phyloP scores from a whole-genome alignment of 2,797 vertebrate species.

The Scolopax bukidnonensis region DNA sequence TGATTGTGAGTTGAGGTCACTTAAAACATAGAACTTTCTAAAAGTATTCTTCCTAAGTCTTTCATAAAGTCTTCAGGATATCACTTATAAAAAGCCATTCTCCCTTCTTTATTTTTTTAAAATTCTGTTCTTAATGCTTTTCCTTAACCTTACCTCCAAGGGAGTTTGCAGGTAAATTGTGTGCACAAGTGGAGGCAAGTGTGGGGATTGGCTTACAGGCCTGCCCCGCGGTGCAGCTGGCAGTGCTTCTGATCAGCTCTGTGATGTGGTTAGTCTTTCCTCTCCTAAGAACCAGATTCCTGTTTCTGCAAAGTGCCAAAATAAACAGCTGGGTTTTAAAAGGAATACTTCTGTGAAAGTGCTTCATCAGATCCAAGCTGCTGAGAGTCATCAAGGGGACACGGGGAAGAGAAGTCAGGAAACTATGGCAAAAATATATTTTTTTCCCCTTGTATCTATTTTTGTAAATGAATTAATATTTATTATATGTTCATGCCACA shows the following conservation, averaged over 20 bases:
- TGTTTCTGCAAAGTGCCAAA: constrained; percentile 18
- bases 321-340: constrained; percentile 47
- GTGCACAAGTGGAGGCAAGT: not conserved
- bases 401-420: not conserved
- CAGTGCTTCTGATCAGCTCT: constrained; percentile 18
- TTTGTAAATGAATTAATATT: constrained; percentile 14
- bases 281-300: constrained; percentile 51
- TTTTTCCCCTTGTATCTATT: not conserved
- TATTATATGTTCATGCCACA: not conserved
- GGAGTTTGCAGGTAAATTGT: not conserved
- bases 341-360: constrained; percentile 34
- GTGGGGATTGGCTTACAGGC: not conserved
- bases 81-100: not conserved
- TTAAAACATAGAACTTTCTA: not conserved
- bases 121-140: not conserved
- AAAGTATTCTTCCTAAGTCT: not conserved
- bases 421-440: not conserved
- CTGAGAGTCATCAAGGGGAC: constrained; percentile 21
- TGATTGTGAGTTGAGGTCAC: not conserved
- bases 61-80: not conserved
- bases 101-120: not conserved
- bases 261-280: constrained; percentile 66
- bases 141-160: not conserved
- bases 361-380: not conserved
- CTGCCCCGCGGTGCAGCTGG: constrained; percentile 18